phyloP scores from a whole-genome alignment of 37 sponge, comb jelly and placozoan genomes.

The Cladorhizidae sp. region DNA sequence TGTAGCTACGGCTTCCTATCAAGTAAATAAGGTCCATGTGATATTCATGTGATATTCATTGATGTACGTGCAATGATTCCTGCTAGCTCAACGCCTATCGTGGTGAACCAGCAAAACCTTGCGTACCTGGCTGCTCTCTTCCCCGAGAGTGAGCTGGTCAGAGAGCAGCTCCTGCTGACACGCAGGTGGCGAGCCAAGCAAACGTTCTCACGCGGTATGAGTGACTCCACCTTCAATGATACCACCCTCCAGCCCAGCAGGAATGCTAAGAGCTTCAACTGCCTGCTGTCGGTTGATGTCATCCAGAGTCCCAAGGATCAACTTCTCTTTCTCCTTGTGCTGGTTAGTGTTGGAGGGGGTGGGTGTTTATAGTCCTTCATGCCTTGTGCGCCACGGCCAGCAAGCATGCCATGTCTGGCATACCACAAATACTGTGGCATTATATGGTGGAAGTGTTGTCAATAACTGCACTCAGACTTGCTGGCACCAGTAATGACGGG shows the following conservation, averaged over 20 bases:
- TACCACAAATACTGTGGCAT: too few relatives aligned
- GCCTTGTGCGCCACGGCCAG: too few relatives aligned
- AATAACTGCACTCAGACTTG: background rate
- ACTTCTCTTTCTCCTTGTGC: slow-evolving; percentile 46
- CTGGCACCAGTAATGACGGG: too few relatives aligned
- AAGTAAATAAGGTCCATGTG: too few relatives aligned
- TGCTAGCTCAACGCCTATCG: slow-evolving; percentile 9
- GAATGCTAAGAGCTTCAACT: slow-evolving; percentile 1
- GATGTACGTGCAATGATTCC: too few relatives aligned
- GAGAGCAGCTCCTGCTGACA: slow-evolving; percentile 49
- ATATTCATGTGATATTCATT: too few relatives aligned
- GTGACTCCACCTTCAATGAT: background rate
- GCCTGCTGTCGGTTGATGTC: slow-evolving; percentile 18
- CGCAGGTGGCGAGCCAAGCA: slow-evolving; percentile 12
- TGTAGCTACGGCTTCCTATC: too few relatives aligned
- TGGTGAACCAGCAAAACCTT: slow-evolving; percentile 61
- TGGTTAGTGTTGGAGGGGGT: slow-evolving; percentile 56
- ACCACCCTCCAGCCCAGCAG: background rate
- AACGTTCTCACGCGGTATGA: background rate
- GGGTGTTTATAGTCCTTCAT: too few relatives aligned
- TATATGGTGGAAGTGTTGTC: background rate
- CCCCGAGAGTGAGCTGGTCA: slow-evolving; percentile 65
- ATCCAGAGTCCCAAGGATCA: slow-evolving; percentile 42
- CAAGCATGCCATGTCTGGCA: too few relatives aligned
- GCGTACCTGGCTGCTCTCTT: slow-evolving; percentile 73